Percentiles rank a stretch among this genome's conserved stretches.
Evolutionary conservation across 1,140 invertebrate species (phyloP).

Genomic region (Euura saliciscinereae): DNA sequence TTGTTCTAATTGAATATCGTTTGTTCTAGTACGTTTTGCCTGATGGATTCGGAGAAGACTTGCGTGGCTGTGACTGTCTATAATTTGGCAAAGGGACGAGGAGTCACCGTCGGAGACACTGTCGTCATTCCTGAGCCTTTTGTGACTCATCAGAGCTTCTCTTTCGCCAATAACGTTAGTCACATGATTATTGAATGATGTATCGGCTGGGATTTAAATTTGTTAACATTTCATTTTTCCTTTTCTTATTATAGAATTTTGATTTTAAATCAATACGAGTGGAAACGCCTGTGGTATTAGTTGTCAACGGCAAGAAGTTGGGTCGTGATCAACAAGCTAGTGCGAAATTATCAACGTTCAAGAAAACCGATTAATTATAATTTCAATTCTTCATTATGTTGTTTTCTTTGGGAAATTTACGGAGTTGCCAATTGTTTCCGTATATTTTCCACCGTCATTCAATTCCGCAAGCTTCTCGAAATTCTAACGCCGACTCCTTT

Average conservation of each 20-base stretch:
- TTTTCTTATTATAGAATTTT: constrained; percentile 66
- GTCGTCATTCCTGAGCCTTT: constrained; percentile 82
- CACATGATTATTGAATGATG: constrained; percentile 19
- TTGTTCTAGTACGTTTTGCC: constrained; percentile 76
- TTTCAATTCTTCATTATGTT: not conserved
- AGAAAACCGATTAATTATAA: constrained; percentile 48
- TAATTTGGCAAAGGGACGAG: constrained; percentile 80
- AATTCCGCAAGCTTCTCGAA: constrained; percentile 1
- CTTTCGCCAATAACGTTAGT: constrained; percentile 66
- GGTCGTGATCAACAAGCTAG: constrained; percentile 73
- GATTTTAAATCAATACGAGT: constrained; percentile 76
- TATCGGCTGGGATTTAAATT: constrained; percentile 14
- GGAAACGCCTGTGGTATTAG: constrained; percentile 75
- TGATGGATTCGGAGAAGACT: constrained; percentile 74
- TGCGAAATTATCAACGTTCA: constrained; percentile 55
- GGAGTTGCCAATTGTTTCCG: not conserved
- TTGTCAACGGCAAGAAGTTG: constrained; percentile 78
- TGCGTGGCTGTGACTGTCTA: constrained; percentile 81
- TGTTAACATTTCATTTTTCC: constrained; percentile 35
- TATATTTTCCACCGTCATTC: constrained; percentile 12
- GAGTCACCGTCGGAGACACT: constrained; percentile 84
- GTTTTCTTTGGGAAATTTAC: too few species aligned
- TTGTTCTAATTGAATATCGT: constrained; percentile 19
- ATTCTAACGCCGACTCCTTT: not conserved
- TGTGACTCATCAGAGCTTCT: constrained; percentile 68